Base-by-base conservation (phyloP, 1,140 invertebrate species). In the Euglossa dilemma region DNA sequence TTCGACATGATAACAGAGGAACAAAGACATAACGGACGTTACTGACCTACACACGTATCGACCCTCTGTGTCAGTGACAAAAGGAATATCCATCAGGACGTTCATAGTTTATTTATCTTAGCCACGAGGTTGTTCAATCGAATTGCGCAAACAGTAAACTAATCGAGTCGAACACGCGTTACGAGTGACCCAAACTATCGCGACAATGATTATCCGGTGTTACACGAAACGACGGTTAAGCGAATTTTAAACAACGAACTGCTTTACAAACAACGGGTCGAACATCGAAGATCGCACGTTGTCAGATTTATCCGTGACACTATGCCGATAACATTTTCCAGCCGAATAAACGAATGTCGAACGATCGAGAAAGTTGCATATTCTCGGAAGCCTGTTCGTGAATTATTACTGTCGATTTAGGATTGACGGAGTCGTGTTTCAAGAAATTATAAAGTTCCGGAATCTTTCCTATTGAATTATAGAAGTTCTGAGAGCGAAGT, bases 31-130 rank as follows among this genome's bases (percentile, higher is more conserved):
- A 63, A 61, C 45, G 0, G 43, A 28, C 72, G 23, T 75, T 74
- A 75, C 43, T 75, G n/a, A 75, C 45, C 56, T 63, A 75, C 28
- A 12, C 56, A 20, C 23, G 43, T 57, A 63, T 75, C 72, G 72
- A 50, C 63, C 72, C 70, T 57, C 57, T 72, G 70, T 72, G 5
- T 5, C 6, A 12, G 12, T 45, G n/a, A 61, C 72, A 63, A 75
- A 75, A 75, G 57, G 56, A 59, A 18, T n/a, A 47, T 47, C 43
- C 45, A 63, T 63, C 18, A 18, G 43, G 43, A n/a, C 6, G 6
- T 2, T 20, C 20, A 54, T 47, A 63, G 45, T 50, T 75, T 75
- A 63, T 61, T 75, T 75, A 75, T 43, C 43, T 16, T 47, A 28
- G 6, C 43, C 6, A 8, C 0, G 18, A 43, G 25, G 52, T 61